These are phyloP conservation scores for Eristalinus sepulchralis DNA, from an alignment of 2,888 invertebrate species.

Conservation along the genomic window DNA sequence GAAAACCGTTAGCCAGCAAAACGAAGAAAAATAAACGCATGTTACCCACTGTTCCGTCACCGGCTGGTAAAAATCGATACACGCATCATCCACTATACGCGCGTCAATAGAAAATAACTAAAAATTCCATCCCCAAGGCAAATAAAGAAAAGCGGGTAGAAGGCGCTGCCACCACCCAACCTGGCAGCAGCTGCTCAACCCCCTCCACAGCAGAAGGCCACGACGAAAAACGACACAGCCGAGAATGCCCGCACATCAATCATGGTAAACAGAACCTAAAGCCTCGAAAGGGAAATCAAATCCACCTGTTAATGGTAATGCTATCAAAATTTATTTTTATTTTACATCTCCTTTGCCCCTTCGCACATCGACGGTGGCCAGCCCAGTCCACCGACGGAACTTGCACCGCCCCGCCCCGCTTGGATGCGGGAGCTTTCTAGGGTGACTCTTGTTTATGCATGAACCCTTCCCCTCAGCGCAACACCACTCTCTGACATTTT, in stretches of 20 bases:
- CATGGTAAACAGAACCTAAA: conserved; percentile 55
- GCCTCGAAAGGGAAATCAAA: conserved; percentile 59
- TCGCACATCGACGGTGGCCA: not conserved
- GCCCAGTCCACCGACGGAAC: not conserved
- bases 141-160: not conserved
- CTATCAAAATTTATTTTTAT: conserved; percentile 61
- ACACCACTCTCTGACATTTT: not conserved
- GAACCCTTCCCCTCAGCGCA: not conserved
- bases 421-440: conserved; percentile 6
- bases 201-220: not conserved
- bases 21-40: not conserved
- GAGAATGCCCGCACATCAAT: conserved; percentile 53
- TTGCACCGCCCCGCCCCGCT: not conserved
- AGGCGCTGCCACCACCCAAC: not conserved
- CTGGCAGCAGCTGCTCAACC: not conserved
- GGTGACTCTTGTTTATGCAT: conserved; percentile 3
- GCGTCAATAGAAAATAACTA: conserved; percentile 29
- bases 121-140: conserved; percentile 20
- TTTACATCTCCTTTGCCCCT: conserved; percentile 21
- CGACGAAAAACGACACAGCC: not conserved
- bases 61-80: conserved; percentile 45
- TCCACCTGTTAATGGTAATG: conserved; percentile 62
- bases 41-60: not conserved
- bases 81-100: conserved; percentile 33
- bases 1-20: not conserved